Evolutionary conservation across 2,113 vertebrate genomes (phyloP).

Genomic region (Benitochromis conjunctus): DNA sequence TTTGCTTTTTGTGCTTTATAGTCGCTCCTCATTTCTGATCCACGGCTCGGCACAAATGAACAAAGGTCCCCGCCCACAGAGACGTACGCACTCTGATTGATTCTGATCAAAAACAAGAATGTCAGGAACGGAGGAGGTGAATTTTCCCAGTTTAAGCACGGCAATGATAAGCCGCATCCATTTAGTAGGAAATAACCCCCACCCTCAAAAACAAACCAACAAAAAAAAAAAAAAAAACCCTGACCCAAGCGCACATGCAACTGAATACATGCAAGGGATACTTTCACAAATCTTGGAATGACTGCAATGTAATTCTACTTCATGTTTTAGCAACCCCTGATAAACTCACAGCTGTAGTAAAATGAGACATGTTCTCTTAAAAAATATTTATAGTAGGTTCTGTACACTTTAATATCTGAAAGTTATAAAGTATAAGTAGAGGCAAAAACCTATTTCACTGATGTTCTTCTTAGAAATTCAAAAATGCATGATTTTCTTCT

Average conservation of each 20-base stretch:
- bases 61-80: conserved; percentile 64
- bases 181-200: conserved; percentile 23
- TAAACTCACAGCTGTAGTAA: conserved; percentile 79
- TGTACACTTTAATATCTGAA: conserved; percentile 89
- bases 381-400: conserved; percentile 93
- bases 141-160: not conserved
- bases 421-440: conserved; percentile 85
- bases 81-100: conserved; percentile 8
- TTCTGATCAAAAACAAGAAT: not conserved
- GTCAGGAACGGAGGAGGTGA: not conserved
- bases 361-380: conserved; percentile 82
- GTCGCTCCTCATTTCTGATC: conserved; percentile 38
- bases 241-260: conserved; percentile 68
- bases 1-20: conserved; percentile 71
- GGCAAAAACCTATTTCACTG: conserved; percentile 78
- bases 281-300: conserved; percentile 77
- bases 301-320: conserved; percentile 76
- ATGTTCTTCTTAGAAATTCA: conserved; percentile 78
- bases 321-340: conserved; percentile 74
- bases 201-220: not conserved
- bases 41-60: conserved; percentile 46
- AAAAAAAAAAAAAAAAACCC: not conserved
- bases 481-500: conserved; percentile 71
- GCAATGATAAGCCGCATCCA: conserved; percentile 74
- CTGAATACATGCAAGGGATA: conserved; percentile 78